phyloP scores from a whole-genome alignment of 2,888 invertebrate species.

The Pherbina coryleti region DNA sequence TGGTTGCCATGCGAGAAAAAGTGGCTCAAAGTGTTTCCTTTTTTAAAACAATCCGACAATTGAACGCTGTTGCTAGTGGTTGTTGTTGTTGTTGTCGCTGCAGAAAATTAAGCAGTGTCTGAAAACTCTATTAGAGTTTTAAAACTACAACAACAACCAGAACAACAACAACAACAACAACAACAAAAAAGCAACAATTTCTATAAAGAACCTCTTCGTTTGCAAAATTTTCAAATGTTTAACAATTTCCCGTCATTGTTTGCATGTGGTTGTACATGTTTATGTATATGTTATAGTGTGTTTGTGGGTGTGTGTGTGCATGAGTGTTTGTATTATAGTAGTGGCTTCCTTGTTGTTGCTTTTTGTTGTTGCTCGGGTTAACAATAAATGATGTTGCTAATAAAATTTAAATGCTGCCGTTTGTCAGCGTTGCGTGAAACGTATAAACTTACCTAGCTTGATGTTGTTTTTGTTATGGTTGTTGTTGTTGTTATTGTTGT shows the following conservation, averaged over 20 bases:
- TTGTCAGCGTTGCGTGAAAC: background rate
- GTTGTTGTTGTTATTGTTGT: background rate
- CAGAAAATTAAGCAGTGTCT: slow-evolving; percentile 52
- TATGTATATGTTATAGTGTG: background rate
- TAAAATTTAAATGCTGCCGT: slow-evolving; percentile 33
- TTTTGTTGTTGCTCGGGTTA: slow-evolving; percentile 26
- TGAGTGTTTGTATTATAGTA: background rate
- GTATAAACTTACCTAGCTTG: background rate
- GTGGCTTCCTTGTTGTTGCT: slow-evolving; percentile 10
- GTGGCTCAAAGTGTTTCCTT: slow-evolving; percentile 12
- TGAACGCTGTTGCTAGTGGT: slow-evolving; percentile 57
- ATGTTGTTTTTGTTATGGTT: background rate
- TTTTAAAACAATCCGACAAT: slow-evolving; percentile 54
- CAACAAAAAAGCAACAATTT: no score
- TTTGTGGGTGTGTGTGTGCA: background rate
- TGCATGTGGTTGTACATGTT: background rate
- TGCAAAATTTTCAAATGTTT: slow-evolving; percentile 8
- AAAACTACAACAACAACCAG: slow-evolving; percentile 57
- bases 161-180: slow-evolving; percentile 58
- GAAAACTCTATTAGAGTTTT: slow-evolving; percentile 32
- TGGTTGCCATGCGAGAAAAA: slow-evolving; percentile 11
- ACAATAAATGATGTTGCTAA: slow-evolving; percentile 38
- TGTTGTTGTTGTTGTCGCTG: slow-evolving; percentile 29
- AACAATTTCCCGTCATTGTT: slow-evolving; percentile 7
- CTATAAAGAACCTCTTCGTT: background rate